Evolutionary conservation across 2,113 vertebrate genomes (phyloP).

Genomic region (Phaethornis superciliosus): DNA sequence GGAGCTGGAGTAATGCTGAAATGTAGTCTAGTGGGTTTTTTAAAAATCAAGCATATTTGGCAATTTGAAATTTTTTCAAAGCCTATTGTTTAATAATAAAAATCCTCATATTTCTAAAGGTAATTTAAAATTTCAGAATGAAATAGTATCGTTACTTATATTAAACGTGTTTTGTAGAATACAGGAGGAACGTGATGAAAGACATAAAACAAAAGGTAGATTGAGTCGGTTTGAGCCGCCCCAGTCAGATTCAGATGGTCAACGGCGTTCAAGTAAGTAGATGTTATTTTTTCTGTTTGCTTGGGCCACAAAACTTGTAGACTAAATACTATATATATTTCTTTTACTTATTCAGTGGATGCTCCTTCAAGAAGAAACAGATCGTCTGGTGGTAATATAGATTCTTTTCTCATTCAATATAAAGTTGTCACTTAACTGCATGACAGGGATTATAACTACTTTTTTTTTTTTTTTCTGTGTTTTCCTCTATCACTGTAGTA

Average conservation of each 20-base stretch:
- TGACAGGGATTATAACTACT: constrained; percentile 61
- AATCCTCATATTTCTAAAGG: background rate
- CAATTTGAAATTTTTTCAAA: background rate
- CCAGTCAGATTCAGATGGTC: constrained; percentile 85
- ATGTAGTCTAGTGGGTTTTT: background rate
- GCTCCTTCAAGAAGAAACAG: constrained; percentile 96
- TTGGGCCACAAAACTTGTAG: background rate
- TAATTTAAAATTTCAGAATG: background rate
- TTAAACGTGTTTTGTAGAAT: constrained; percentile 81
- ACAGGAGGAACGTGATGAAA: constrained; percentile 96
- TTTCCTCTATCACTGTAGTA: constrained; percentile 76
- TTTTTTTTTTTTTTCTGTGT: background rate
- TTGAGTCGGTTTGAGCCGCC: constrained; percentile 97
- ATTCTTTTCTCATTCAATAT: constrained; percentile 62
- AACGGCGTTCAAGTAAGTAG: constrained; percentile 90
- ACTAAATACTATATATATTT: constrained; percentile 16
- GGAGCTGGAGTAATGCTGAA: background rate
- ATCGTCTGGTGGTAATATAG: constrained; percentile 94
- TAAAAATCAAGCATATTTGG: too few species aligned
- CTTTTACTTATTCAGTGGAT: constrained; percentile 86
- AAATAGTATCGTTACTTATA: background rate
- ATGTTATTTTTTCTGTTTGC: constrained; percentile 11
- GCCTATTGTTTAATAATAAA: background rate
- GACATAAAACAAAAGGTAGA: constrained; percentile 95
- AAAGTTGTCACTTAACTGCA: constrained; percentile 14